These are phyloP conservation scores for Epinotia ramella DNA, from an alignment of 2,888 invertebrate genomes.

Conservation along the genomic window DNA sequence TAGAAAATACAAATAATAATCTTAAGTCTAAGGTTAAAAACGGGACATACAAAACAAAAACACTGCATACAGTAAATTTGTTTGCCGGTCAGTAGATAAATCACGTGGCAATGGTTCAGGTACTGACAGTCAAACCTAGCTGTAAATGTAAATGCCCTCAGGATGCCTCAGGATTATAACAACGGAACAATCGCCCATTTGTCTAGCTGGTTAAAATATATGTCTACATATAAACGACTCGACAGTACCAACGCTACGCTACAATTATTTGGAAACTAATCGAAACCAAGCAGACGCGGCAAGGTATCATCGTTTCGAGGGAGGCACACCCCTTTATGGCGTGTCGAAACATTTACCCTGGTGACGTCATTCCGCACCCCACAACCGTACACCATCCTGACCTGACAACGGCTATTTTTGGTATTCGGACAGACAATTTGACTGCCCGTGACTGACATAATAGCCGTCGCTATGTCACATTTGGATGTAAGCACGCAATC, in stretches of 20 bases:
- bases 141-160: too few species aligned
- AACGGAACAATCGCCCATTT: too few species aligned
- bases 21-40: too few species aligned
- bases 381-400: slow-evolving; percentile 38
- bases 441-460: slow-evolving; percentile 39
- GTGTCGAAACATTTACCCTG: slow-evolving; percentile 58
- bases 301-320: slow-evolving; percentile 54
- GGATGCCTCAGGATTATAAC: too few species aligned
- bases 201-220: too few species aligned
- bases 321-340: slow-evolving; percentile 70
- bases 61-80: too few species aligned
- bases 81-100: too few species aligned
- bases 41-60: too few species aligned
- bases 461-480: slow-evolving; percentile 19
- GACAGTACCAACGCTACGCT: not conserved
- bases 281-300: slow-evolving; percentile 31
- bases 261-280: slow-evolving; percentile 32
- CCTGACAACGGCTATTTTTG: slow-evolving; percentile 48
- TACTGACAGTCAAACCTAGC: too few species aligned
- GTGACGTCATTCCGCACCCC: slow-evolving; percentile 75
- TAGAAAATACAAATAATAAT: too few species aligned
- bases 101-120: too few species aligned
- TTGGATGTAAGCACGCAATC: slow-evolving; percentile 33
- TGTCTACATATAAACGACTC: not conserved
- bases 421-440: slow-evolving; percentile 44